Evolutionary conservation across 2,113 vertebrate genomes (phyloP), one percentile per base, ranked within the genome.

Genomic region (Cervus canadensis): DNA sequence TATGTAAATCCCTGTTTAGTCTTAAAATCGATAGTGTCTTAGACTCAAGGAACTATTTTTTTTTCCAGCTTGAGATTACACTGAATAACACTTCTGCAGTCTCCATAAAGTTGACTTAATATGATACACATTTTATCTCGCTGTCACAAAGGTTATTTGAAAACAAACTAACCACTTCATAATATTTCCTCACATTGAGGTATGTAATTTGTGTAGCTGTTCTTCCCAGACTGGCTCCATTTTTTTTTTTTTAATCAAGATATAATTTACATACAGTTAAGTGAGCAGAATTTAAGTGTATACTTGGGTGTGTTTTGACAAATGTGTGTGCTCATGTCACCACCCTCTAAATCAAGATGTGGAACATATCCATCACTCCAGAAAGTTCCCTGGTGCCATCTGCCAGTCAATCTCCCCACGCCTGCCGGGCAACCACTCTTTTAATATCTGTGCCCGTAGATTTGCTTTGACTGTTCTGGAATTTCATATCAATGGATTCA

Each of bases 361-460:
- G 28, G 91, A 84, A 4, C 36, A 2, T 76, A 45, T 23, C 23
- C 23, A 11, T 17, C 57, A 6, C 33, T 33, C 74, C 15, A 2
- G 5, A 56, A 84, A 40, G 17, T 23, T 26, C 59, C 30, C 36
- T 14, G 23, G n/a, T 10, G 16, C 59, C 21, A 13, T 23, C 52
- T 79, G 54, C 82, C 43, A 1, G 26, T 14, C 54, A 10, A 0
- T 11, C 30, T 33, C 43, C 83, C 50, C 10, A 3, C 14, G 7
- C 15, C 52, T 4, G 6, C 45, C 6, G 14, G 45, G 30, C 6
- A 28, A 12, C n/a, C 1, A 0, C 48, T 0, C 5, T 7, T 43
- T 28, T 36, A 6, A 5, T 40, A 4, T 23, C 60, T 79, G 2
- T 26, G 28, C 28, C 67, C 60, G 5, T 0, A 26, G 64, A 2